phyloP scores from a whole-genome alignment of 2,888 invertebrate species.

The Hermaeophaga mercurialis region DNA sequence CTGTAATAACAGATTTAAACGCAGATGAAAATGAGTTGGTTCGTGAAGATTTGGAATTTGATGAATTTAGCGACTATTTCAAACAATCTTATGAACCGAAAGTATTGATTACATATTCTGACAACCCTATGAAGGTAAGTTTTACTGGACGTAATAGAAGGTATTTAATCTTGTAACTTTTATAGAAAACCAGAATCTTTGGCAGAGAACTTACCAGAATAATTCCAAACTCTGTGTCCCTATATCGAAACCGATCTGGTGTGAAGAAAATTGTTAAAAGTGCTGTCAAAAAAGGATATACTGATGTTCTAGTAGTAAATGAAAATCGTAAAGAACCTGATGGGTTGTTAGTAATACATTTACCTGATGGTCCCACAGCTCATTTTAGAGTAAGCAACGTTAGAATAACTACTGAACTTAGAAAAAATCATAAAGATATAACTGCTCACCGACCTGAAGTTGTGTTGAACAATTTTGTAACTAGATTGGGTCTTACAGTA shows the following conservation, averaged over 20 bases:
- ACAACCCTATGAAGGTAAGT: conserved; percentile 76
- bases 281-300: conserved; percentile 77
- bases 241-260: conserved; percentile 85
- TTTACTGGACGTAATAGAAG: no score
- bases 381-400: conserved; percentile 94
- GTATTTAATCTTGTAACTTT: no score
- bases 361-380: conserved; percentile 96
- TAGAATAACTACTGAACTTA: conserved; percentile 84
- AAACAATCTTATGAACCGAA: conserved; percentile 87
- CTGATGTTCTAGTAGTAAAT: conserved; percentile 91
- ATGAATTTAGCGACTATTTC: conserved; percentile 90
- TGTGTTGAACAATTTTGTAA: conserved; percentile 94
- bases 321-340: conserved; percentile 93
- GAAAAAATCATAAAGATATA: conserved; percentile 78
- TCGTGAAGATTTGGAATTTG: conserved; percentile 73
- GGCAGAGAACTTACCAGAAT: conserved; percentile 88
- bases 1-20: conserved; percentile 76
- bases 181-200: conserved; percentile 83
- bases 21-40: conserved; percentile 78
- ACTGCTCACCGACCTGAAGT: conserved; percentile 92
- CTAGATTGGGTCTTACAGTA: conserved; percentile 87
- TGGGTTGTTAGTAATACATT: conserved; percentile 88
- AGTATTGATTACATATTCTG: conserved; percentile 93
- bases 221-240: conserved; percentile 89
- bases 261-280: conserved; percentile 92